phyloP scores from a whole-genome alignment of 2,797 vertebrate species.

The Bradypus variegatus region DNA sequence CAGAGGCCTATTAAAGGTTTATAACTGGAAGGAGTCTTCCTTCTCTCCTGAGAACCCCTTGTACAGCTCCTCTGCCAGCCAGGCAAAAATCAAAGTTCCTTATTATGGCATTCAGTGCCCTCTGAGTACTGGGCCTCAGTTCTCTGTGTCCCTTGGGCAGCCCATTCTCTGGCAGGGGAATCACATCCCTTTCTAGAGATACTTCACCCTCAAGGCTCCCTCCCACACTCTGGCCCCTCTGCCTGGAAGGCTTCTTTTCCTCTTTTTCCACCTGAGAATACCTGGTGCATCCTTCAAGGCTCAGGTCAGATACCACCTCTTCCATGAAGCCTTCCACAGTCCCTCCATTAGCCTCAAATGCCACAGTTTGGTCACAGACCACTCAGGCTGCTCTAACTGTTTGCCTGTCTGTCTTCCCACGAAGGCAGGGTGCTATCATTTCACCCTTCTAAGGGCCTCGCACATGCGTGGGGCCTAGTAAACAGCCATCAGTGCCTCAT shows the following conservation, averaged over 20 bases:
- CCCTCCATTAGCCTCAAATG: neutral
- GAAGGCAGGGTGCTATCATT: neutral
- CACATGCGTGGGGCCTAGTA: accelerated
- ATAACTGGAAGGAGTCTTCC: neutral
- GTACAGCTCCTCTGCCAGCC: neutral
- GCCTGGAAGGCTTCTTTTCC: neutral
- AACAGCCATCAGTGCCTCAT: neutral
- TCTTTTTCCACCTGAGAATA: neutral
- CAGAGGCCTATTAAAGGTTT: neutral
- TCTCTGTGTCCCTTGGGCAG: too few relatives aligned
- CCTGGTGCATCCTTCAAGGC: neutral
- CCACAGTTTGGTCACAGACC: neutral
- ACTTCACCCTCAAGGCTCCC: neutral
- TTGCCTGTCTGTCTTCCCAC: neutral
- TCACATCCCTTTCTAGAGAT: neutral
- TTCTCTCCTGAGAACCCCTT: neutral
- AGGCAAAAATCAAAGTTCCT: neutral
- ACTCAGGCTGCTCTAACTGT: neutral
- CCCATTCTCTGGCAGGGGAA: neutral
- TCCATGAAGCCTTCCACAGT: neutral
- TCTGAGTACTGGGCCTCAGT: neutral
- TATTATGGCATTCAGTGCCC: neutral
- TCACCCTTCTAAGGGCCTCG: neutral
- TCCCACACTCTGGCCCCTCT: neutral
- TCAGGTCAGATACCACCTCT: neutral